Conservation (phyloP, 2,113 vertebrate genomes). For the Erpornis zantholeuca region DNA sequence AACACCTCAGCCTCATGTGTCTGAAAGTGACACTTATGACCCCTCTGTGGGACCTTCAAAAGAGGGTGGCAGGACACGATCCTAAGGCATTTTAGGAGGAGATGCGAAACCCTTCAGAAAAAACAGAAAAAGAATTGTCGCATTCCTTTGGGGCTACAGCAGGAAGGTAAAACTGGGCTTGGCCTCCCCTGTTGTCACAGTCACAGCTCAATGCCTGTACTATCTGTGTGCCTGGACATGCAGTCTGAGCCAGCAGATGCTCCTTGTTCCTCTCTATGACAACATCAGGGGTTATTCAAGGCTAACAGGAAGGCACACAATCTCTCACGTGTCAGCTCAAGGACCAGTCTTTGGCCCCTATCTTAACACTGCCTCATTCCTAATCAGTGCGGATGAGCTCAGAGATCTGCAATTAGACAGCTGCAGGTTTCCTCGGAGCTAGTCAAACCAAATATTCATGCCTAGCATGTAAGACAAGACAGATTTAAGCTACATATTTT, state of each 20-base stretch:
- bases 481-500: background rate
- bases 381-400: background rate
- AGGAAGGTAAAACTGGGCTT: background rate
- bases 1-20: accelerated
- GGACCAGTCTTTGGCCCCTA: background rate
- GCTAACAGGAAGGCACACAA: background rate
- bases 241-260: background rate
- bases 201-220: background rate
- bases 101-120: background rate
- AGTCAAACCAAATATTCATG: background rate
- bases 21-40: background rate
- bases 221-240: background rate
- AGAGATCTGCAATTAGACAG: background rate
- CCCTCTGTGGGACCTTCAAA: background rate
- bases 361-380: background rate
- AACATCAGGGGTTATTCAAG: background rate
- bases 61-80: background rate
- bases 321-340: background rate
- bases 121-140: background rate
- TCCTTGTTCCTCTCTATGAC: background rate
- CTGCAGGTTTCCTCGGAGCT: background rate
- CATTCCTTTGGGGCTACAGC: accelerated
- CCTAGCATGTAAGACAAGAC: background rate
- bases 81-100: background rate
- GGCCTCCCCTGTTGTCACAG: background rate